phyloP scores from a whole-genome alignment of 2,113 vertebrate genomes.

The Prunella fulvescens region DNA sequence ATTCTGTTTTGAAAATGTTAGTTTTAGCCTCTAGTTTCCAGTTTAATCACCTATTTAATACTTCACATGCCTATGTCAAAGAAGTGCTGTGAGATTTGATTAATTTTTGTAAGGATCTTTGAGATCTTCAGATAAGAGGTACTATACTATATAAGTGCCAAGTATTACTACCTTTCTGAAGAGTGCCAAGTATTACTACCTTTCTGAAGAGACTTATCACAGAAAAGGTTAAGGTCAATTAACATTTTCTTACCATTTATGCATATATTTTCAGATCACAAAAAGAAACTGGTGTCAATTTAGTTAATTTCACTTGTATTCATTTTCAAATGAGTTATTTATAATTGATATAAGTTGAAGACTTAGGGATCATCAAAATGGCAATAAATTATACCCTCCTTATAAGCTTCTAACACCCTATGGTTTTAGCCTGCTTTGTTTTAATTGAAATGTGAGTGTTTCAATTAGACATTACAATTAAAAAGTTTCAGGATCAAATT shows the following conservation, averaged over 20 bases:
- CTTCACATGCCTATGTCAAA: not conserved
- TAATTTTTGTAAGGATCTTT: slow-evolving; percentile 32
- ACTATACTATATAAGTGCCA: not conserved
- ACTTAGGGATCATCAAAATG: slow-evolving; percentile 43
- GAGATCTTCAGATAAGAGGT: slow-evolving; percentile 35
- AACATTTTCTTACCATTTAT: slow-evolving; percentile 57
- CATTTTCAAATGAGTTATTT: slow-evolving; percentile 55
- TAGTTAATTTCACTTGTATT: slow-evolving; percentile 49
- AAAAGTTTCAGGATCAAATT: slow-evolving; percentile 59
- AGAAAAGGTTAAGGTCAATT: slow-evolving; percentile 61
- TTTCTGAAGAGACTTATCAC: slow-evolving; percentile 37
- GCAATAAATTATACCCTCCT: slow-evolving; percentile 53
- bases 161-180: slow-evolving; percentile 22
- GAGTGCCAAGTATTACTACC: slow-evolving; percentile 23
- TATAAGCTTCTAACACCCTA: slow-evolving; percentile 47
- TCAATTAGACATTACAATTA: slow-evolving; percentile 59
- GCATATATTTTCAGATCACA: slow-evolving; percentile 34
- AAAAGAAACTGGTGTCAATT: slow-evolving; percentile 42
- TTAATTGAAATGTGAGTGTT: slow-evolving; percentile 56
- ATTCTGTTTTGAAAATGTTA: not conserved
- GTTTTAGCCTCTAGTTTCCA: not conserved
- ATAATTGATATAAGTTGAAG: slow-evolving; percentile 56
- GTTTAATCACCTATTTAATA: not conserved
- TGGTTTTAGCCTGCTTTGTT: slow-evolving; percentile 53
- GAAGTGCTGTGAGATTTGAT: slow-evolving; percentile 12